Percentiles rank a stretch among this genome's conserved stretches.
Conservation (phyloP, 2,113 vertebrate genomes). For the Meriones unguiculatus region DNA sequence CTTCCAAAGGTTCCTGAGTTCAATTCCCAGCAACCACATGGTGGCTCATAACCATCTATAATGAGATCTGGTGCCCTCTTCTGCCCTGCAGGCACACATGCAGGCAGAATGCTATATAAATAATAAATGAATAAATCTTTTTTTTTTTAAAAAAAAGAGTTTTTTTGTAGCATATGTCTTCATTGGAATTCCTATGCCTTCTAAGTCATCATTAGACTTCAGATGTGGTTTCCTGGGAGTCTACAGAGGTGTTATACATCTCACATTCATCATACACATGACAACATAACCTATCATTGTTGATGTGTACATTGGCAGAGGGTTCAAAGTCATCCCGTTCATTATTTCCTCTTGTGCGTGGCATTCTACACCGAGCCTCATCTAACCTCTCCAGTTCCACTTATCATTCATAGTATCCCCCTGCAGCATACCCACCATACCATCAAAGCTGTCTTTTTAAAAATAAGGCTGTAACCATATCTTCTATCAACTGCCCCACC, state of each 20-base stretch:
- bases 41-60: too few species aligned
- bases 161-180: not conserved
- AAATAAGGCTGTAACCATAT: not conserved
- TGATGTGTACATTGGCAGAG: not conserved
- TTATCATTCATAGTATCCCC: not conserved
- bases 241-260: not conserved
- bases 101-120: too few species aligned
- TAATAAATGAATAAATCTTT: too few species aligned
- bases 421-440: not conserved
- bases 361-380: not conserved
- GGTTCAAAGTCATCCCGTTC: not conserved
- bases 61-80: too few species aligned
- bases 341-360: not conserved
- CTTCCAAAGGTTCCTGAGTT: too few species aligned
- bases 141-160: too few species aligned
- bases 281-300: not conserved
- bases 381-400: not conserved
- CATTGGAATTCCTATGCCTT: conserved; percentile 18
- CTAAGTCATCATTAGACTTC: not conserved
- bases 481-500: not conserved
- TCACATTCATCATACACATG: not conserved
- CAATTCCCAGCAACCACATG: too few species aligned
- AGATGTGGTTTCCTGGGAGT: not conserved
- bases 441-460: not conserved
- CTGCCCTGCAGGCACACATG: too few species aligned